phyloP scores from a whole-genome alignment of 1,140 invertebrate genomes.

The Papilio helenus region DNA sequence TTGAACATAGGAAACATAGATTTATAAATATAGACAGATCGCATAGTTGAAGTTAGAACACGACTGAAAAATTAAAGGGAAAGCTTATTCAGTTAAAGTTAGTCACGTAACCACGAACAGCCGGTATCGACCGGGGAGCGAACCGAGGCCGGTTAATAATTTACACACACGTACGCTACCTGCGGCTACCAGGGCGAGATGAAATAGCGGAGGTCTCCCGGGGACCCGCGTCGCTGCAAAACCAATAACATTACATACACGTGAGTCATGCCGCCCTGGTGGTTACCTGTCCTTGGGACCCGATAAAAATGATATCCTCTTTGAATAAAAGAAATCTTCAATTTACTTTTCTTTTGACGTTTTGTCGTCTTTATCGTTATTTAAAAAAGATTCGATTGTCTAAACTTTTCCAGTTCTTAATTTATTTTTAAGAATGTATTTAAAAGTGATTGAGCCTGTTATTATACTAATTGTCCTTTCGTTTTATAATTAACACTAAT shows the following conservation, averaged over 20 bases:
- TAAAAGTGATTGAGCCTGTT: neutral
- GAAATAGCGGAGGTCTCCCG: conserved; percentile 65
- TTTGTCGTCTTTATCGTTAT: neutral
- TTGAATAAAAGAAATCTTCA: neutral
- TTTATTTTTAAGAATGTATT: no score
- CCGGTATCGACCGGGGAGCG: conserved; percentile 56
- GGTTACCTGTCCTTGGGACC: conserved; percentile 44
- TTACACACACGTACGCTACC: conserved; percentile 61
- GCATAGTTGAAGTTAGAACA: conserved; percentile 3
- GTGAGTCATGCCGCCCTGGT: conserved; percentile 54
- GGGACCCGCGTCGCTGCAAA: conserved; percentile 57
- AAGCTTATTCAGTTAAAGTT: conserved; percentile 41
- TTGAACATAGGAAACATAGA: no score
- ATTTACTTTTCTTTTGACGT: neutral
- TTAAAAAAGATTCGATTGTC: neutral
- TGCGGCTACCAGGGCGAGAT: conserved; percentile 61
- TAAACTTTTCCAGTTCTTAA: no score
- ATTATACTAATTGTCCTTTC: neutral
- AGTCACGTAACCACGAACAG: conserved; percentile 48
- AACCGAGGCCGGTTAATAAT: conserved; percentile 69
- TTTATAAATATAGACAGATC: neutral
- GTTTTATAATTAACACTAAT: conserved; percentile 4
- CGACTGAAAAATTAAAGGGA: conserved; percentile 19
- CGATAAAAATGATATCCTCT: conserved; percentile 38
- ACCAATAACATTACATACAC: conserved; percentile 72